phyloP scores from a whole-genome alignment of 2,888 invertebrate species.

The Hirtodrosophila trivittata region DNA sequence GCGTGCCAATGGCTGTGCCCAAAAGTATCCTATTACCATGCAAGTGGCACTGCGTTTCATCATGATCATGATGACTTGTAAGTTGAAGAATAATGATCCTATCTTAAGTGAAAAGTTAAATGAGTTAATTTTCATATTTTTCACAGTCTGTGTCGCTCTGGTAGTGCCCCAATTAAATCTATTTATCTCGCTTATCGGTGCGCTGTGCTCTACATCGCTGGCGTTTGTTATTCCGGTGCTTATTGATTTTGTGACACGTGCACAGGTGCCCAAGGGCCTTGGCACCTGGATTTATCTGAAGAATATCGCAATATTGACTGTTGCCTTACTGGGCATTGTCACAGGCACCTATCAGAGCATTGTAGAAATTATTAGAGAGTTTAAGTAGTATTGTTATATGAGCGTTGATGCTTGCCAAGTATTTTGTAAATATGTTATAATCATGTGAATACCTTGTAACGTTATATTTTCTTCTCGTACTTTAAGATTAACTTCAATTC shows the following conservation, averaged over 20 bases:
- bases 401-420: slow-evolving; percentile 37
- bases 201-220: slow-evolving; percentile 93
- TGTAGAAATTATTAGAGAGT: slow-evolving; percentile 85
- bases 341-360: slow-evolving; percentile 91
- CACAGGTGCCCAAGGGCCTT: slow-evolving; percentile 86
- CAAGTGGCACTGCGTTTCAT: slow-evolving; percentile 89
- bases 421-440: slow-evolving; percentile 59
- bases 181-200: slow-evolving; percentile 96
- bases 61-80: slow-evolving; percentile 93
- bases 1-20: slow-evolving; percentile 85
- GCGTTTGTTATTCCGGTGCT: slow-evolving; percentile 95
- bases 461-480: slow-evolving; percentile 38
- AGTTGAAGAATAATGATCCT: slow-evolving; percentile 83
- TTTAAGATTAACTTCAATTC: slow-evolving; percentile 50
- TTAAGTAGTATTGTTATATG: slow-evolving; percentile 40
- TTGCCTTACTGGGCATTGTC: slow-evolving; percentile 89
- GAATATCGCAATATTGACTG: slow-evolving; percentile 86
- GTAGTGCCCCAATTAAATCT: slow-evolving; percentile 93
- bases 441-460: slow-evolving; percentile 49
- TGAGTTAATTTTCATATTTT: slow-evolving; percentile 76
- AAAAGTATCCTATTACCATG: slow-evolving; percentile 85
- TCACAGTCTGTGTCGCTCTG: slow-evolving; percentile 90
- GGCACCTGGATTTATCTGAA: slow-evolving; percentile 85
- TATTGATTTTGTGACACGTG: slow-evolving; percentile 90
- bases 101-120: background rate